Conservation (phyloP, 53 echinoderm and acorn worm genomes). For the Echinarachnius parma region DNA sequence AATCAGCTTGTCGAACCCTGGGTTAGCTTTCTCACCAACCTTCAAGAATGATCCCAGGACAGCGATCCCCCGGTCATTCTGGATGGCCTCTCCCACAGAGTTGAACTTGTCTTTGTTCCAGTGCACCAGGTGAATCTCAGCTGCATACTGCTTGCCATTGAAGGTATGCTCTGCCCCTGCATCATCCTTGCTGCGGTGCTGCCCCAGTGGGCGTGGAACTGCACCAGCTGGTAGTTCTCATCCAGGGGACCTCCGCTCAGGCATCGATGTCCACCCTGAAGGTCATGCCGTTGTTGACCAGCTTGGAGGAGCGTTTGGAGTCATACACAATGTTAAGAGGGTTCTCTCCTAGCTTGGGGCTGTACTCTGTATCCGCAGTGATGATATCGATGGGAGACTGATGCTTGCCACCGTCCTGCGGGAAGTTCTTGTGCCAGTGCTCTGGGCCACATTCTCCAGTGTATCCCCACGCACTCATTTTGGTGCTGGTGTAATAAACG, state of each 20-base stretch:
- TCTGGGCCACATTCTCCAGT: too few relatives aligned
- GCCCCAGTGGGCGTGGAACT: constrained; percentile 97
- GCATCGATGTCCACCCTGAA: constrained; percentile 65
- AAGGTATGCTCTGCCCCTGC: constrained; percentile 86
- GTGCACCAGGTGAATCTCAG: constrained; percentile 92
- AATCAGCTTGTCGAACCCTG: too few relatives aligned
- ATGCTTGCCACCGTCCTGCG: constrained; percentile 60
- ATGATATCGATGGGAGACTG: constrained; percentile 90
- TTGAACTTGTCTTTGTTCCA: constrained; percentile 85
- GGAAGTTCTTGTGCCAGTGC: constrained; percentile 68
- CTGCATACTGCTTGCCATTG: constrained; percentile 74
- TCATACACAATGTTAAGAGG: constrained; percentile 65
- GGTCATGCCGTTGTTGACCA: constrained; percentile 82
- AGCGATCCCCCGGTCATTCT: constrained; percentile 66
- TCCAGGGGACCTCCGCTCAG: constrained; percentile 68
- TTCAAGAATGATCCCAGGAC: constrained; percentile 86
- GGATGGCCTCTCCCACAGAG: constrained; percentile 64
- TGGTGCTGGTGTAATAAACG: too few relatives aligned
- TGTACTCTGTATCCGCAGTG: constrained; percentile 48
- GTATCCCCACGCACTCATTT: too few relatives aligned
- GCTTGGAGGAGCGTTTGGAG: constrained; percentile 31
- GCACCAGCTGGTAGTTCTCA: constrained; percentile 74
- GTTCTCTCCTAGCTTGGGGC: constrained; percentile 31
- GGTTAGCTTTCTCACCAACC: too few relatives aligned
- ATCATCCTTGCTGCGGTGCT: constrained; percentile 66